Conservation (phyloP, 2,797 vertebrate genomes). For the Melanotaenia parkinsoni region DNA sequence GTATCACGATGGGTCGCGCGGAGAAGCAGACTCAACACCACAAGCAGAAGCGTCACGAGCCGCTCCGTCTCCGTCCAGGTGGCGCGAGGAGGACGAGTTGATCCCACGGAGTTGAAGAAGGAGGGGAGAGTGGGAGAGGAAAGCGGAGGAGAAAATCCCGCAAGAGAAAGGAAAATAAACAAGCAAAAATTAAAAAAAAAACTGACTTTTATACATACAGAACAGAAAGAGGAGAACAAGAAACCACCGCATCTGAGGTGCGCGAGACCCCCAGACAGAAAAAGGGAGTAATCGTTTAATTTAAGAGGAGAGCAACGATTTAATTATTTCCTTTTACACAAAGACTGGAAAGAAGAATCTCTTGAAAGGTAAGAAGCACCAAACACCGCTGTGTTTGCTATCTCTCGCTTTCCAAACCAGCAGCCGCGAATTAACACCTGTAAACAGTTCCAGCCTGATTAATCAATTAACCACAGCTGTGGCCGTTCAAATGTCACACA, state of each 20-base stretch:
- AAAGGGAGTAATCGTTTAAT: conserved; percentile 45
- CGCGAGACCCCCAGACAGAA: conserved; percentile 37
- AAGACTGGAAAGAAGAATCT: conserved; percentile 27
- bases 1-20: conserved; percentile 44
- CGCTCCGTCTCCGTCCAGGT: conserved; percentile 49
- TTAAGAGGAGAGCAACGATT: conserved; percentile 21
- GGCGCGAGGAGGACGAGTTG: conserved; percentile 58
- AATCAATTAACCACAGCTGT: conserved; percentile 48
- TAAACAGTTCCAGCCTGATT: conserved; percentile 42
- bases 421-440: conserved; percentile 57
- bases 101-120: conserved; percentile 20
- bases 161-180: conserved; percentile 52
- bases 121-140: conserved; percentile 1
- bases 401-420: neutral
- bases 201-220: conserved; percentile 24
- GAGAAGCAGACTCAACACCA: conserved; percentile 36
- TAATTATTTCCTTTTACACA: neutral
- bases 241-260: conserved; percentile 54
- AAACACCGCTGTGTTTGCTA: neutral
- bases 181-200: conserved; percentile 20
- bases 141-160: conserved; percentile 64
- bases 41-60: conserved; percentile 23
- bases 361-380: conserved; percentile 54
- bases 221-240: conserved; percentile 18
- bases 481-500: neutral